Evolutionary conservation across 2,888 invertebrate species (phyloP).

Genomic region (Hyposoter dolosus): DNA sequence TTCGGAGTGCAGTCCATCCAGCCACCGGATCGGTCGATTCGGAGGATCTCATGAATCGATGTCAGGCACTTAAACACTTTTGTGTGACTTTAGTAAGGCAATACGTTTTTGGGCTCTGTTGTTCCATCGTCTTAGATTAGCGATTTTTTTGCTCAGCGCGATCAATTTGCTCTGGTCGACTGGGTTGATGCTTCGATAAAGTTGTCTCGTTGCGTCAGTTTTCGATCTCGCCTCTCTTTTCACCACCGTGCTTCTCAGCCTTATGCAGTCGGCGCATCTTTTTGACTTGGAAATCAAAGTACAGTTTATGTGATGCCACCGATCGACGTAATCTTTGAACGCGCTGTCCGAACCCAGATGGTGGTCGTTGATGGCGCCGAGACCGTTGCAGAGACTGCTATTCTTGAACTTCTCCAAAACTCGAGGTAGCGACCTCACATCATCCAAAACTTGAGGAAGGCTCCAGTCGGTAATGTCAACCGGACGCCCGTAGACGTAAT

Average conservation of each 20-base stretch:
- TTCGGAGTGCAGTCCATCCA: neutral
- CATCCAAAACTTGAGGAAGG: slow-evolving; percentile 1
- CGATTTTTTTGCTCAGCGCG: slow-evolving; percentile 9
- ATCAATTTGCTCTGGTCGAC: slow-evolving; percentile 29
- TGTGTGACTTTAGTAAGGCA: neutral
- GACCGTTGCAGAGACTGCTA: slow-evolving; percentile 31
- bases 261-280: slow-evolving; percentile 44
- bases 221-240: slow-evolving; percentile 28
- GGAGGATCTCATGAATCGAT: neutral
- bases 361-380: slow-evolving; percentile 42
- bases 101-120: slow-evolving; percentile 35
- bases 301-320: slow-evolving; percentile 44
- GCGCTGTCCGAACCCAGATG: slow-evolving; percentile 17
- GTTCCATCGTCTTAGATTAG: slow-evolving; percentile 21
- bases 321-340: slow-evolving; percentile 44
- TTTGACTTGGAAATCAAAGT: slow-evolving; percentile 31
- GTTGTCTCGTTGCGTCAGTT: neutral
- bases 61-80: neutral
- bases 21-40: neutral
- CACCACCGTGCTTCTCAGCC: slow-evolving; percentile 2
- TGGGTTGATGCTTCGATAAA: slow-evolving; percentile 12
- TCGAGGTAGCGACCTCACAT: neutral
- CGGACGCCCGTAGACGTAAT: slow-evolving; percentile 11
- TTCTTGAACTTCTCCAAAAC: slow-evolving; percentile 19
- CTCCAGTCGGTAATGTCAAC: neutral